Base-by-base conservation (phyloP, 2,113 vertebrate species). In the Tretioscincus oriximinensis region DNA sequence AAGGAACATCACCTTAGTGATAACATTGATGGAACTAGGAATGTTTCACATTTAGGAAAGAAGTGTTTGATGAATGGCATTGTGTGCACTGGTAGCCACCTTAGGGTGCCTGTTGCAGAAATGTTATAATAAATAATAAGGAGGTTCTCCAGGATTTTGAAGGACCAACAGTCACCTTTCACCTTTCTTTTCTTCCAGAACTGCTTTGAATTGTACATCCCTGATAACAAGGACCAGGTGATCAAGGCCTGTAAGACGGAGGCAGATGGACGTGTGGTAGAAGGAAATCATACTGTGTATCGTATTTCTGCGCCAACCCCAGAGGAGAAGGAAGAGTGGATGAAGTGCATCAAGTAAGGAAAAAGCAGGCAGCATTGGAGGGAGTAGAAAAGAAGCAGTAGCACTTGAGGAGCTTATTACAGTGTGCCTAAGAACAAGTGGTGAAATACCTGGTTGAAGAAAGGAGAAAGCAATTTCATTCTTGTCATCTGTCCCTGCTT, bases 211-310 rank as follows among this genome's bases (percentile, higher is more conserved):
- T 97, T 99, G 75, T 99, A 96, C 88, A 99, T 99, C 81, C 97
- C 98, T 0, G 97, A 99, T 95, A 99, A 97, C 87, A 99, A 99
- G 79, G 98, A 99, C 90, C 98, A 99, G 88, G 98, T 99, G 73
- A 99, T 99, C 87, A 99, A 99, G 89, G 98, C 98, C 0, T 99
- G 98, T 77, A 99, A 99, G 94, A 99, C 98, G 0, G 98, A 99
- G 93, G 98, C 98, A 0, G 98, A 99, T 0, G 98, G 98, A 1
- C 96, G 98, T 0, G 98, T 99, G n/a, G 98, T 99, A 29, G 98
- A 99, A 85, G 98, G 98, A 7, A 99, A 99, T 93, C 98, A 99
- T 93, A 99, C 97, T 0, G 98, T 99, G 82, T 99, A 99, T 87
- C 96, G 98, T 7, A 99, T 99, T 90, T 99, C 98, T 0, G 98